Conservation (phyloP, 2,888 invertebrate genomes). For the Ditula angustiorana region DNA sequence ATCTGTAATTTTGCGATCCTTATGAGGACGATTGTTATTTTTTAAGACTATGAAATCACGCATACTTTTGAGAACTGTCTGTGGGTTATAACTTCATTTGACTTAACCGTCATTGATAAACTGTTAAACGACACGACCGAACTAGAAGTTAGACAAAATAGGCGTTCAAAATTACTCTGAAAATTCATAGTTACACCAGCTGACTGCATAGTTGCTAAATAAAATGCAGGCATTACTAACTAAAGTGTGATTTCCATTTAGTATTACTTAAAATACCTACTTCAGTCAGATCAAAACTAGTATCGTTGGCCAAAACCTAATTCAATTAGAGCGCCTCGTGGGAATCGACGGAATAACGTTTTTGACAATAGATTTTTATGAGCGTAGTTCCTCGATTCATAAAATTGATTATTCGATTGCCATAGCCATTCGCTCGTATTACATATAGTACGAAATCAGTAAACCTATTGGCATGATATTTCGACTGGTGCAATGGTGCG, state of each 20-base stretch:
- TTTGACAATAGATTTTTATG: slow-evolving; percentile 63
- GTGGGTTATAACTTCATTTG: no score
- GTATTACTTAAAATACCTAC: neutral
- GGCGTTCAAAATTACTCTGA: no score
- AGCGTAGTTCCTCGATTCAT: slow-evolving; percentile 73
- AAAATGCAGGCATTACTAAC: neutral
- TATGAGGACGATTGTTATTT: no score
- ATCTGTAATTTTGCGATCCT: no score
- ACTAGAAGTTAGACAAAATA: no score
- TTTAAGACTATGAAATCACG: no score
- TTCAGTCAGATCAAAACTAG: slow-evolving; percentile 3
- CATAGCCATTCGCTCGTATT: slow-evolving; percentile 62
- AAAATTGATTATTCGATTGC: slow-evolving; percentile 56
- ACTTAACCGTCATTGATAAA: no score
- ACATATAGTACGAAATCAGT: slow-evolving; percentile 18
- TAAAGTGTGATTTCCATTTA: slow-evolving; percentile 20
- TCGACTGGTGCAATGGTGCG: slow-evolving; percentile 49
- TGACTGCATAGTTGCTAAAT: neutral
- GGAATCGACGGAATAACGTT: slow-evolving; percentile 56
- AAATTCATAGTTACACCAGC: no score
- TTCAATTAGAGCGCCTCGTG: slow-evolving; percentile 51
- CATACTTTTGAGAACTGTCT: no score
- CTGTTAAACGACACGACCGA: no score
- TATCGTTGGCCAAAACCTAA: slow-evolving; percentile 23
- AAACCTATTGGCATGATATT: slow-evolving; percentile 21